Base-by-base conservation (phyloP, 2,113 vertebrate genomes). In the Hippocampus abdominalis region DNA sequence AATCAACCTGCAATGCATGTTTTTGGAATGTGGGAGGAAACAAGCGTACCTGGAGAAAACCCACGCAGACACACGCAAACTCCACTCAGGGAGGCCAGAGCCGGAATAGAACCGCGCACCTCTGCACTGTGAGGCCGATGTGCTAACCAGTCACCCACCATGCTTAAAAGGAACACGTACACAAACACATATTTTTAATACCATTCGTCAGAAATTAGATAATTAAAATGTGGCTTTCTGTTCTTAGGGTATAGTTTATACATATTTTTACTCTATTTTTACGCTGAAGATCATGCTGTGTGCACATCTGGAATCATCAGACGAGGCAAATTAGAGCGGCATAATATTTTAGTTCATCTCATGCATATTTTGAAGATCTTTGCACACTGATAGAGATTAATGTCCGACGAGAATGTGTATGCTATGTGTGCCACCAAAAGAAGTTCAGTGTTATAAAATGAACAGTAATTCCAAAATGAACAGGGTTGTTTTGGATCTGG, bases 251-350 rank as follows among this genome's bases (percentile, higher is more conserved):
- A 13, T 13, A 42, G 3, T 11, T 42, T 63, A n/a, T 21, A 25
- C 5, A n/a, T 15, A 21, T 42, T 21, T 23, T 3, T n/a, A 39
- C 3, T n/a, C 21, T n/a, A 36, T 11, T n/a, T 62, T 40, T 62
- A 62, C 3, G 21, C 2, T 39, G 32, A n/a, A 40, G n/a, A 60
- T 27, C 57, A 60, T 27, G 13, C 56, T 15, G 56, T 13, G 18
- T 61, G 53, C 53, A 56, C 15, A 29, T 59, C 56, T 59, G 56
- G 56, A 59, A 59, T 59, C 15, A 59, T 59, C 25, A 57, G 15
- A 6, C 56, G 10, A 29, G 12, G 27, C 11, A 59, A 59, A 59
- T 32, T 27, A 6, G 56, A 29, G 56, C 9, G 25, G 8, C 10
- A 56, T 56, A 56, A 25, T 59, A 48, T 29, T 59, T 59, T 59